Base-by-base conservation (phyloP, 2,113 vertebrate species). In the Calypte anna region DNA sequence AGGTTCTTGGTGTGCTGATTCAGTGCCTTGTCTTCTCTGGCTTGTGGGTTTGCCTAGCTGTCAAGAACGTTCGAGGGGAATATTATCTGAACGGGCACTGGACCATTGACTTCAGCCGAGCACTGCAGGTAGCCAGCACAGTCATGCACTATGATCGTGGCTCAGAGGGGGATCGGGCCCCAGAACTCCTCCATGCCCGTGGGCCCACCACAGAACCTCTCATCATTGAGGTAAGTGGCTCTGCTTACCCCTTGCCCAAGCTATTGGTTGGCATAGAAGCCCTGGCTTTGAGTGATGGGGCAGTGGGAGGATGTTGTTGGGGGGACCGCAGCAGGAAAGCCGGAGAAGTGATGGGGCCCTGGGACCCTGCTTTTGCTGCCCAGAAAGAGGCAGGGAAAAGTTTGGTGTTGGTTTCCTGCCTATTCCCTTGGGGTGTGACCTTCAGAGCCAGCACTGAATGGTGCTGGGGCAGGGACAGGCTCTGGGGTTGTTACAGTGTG, bases 1-100 rank as follows among this genome's bases (percentile, higher is more conserved):
- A 28, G 30, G 33, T 55, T 57, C 46, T 20, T 43, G 48, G 17
- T 40, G 15, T 50, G 33, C 82, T 54, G 70, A 67, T 82, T 62
- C 51, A 77, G n/a, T 50, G 28, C 27, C 14, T 82, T 74, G 72
- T 92, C 46, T 91, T 73, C 46, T 89, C 44, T 55, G 50, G 25
- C 19, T 0, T 6, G 2, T 21, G 84, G 54, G 13, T 93, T 53
- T 92, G 67, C 63, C 5, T 96, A 99, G 99, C 99, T 43, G 97
- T 99, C 88, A 99, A 98, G 98, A 99, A 98, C 4, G 93, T 98
- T 57, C 98, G 28, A 31, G 99, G 99, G 1, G 98, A 99, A 4
- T 99, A 99, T 62, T 99, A 99, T 90, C 98, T 99, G 97, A 99
- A 99, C 0, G 99, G 99, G 38, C 98, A 98, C 24, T 99, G 99